These are phyloP conservation scores for Laspeyria flexula DNA, from an alignment of 2,888 invertebrate species.

Conservation along the genomic window DNA sequence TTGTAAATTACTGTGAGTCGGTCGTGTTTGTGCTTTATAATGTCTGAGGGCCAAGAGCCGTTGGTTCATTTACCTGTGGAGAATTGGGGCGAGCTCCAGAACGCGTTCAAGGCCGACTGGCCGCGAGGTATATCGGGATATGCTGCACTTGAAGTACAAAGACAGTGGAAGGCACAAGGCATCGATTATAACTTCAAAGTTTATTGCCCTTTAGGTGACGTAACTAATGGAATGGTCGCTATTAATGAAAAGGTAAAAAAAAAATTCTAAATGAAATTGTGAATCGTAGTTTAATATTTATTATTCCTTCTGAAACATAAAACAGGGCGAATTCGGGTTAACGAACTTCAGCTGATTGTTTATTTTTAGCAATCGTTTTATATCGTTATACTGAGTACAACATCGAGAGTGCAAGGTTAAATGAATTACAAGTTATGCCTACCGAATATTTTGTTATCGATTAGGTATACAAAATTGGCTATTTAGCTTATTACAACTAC, in stretches of 20 bases:
- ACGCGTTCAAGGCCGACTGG: slow-evolving; percentile 43
- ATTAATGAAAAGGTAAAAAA: slow-evolving; percentile 9
- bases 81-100: slow-evolving; percentile 46
- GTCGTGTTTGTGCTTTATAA: background rate
- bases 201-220: slow-evolving; percentile 65
- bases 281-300: too few relatives aligned
- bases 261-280: too few relatives aligned
- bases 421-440: too few relatives aligned
- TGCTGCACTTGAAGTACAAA: slow-evolving; percentile 61
- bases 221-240: slow-evolving; percentile 59
- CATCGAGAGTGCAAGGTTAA: too few relatives aligned
- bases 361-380: too few relatives aligned
- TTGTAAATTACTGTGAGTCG: background rate
- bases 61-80: slow-evolving; percentile 38
- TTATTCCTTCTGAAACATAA: too few relatives aligned
- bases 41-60: slow-evolving; percentile 24
- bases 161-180: slow-evolving; percentile 54
- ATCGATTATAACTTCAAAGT: slow-evolving; percentile 59
- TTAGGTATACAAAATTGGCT: too few relatives aligned
- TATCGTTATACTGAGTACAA: too few relatives aligned
- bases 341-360: too few relatives aligned
- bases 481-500: too few relatives aligned
- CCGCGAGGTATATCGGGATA: slow-evolving; percentile 64
- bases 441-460: too few relatives aligned
- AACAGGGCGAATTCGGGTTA: too few relatives aligned